Percentiles rank a stretch among this genome's conserved stretches.
These are phyloP conservation scores for Barbus barbus DNA, from an alignment of 2,113 vertebrate species.

Conservation along the genomic window DNA sequence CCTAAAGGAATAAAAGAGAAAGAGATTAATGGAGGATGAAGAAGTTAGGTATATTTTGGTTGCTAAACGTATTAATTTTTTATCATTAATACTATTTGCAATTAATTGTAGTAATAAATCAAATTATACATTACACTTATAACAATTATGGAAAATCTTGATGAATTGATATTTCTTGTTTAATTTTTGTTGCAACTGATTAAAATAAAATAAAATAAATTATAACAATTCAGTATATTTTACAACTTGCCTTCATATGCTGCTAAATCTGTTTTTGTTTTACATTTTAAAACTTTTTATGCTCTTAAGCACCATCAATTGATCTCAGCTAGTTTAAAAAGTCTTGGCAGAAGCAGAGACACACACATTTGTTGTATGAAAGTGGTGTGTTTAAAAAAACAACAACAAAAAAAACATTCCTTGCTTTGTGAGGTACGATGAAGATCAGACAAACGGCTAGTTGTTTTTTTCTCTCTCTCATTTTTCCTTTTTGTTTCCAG, in stretches of 20 bases:
- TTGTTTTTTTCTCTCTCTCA: neutral
- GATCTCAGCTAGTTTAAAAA: neutral
- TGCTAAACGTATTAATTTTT: neutral
- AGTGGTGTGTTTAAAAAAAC: too few species aligned
- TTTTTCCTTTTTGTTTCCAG: neutral
- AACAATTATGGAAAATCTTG: neutral
- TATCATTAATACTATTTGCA: neutral
- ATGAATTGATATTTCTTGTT: neutral
- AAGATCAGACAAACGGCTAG: neutral
- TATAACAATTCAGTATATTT: too few species aligned
- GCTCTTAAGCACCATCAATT: too few species aligned
- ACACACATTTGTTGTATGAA: neutral
- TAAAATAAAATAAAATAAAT: too few species aligned
- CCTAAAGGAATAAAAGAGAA: neutral
- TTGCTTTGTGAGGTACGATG: neutral
- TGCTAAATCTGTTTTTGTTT: too few species aligned
- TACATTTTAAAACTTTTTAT: too few species aligned
- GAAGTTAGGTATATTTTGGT: conserved; percentile 4
- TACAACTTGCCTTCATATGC: too few species aligned
- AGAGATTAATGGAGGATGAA: neutral
- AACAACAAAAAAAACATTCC: too few species aligned
- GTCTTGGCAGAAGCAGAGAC: neutral
- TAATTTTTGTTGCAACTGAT: too few species aligned
- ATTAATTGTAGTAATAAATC: conserved; percentile 2
- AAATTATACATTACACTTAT: neutral